phyloP scores from a whole-genome alignment of 2,113 vertebrate species.

The Rousettus leschenaultii region DNA sequence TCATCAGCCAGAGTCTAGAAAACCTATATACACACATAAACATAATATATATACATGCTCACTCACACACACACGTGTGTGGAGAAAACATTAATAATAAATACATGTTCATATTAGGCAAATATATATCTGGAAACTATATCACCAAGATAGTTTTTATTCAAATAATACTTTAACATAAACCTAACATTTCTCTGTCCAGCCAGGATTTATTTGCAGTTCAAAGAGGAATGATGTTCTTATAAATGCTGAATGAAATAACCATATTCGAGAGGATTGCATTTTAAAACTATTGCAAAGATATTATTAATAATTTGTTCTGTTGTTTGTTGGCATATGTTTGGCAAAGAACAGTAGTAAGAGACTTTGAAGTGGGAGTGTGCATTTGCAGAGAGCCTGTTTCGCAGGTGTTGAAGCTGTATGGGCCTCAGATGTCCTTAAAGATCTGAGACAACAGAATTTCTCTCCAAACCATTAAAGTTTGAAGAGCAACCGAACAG shows the following conservation, averaged over 20 bases:
- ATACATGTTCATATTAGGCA: neutral
- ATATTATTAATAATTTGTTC: constrained; percentile 78
- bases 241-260: neutral
- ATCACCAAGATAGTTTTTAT: neutral
- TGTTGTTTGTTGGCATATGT: constrained; percentile 75
- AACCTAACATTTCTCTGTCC: neutral
- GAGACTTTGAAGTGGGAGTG: constrained; percentile 80
- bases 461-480: constrained; percentile 84
- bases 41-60: rapidly evolving
- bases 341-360: constrained; percentile 75
- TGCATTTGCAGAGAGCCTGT: constrained; percentile 69
- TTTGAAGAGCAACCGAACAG: constrained; percentile 84
- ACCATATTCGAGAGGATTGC: neutral
- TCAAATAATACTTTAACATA: neutral
- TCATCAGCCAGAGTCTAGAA: neutral
- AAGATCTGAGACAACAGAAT: constrained; percentile 87
- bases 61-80: neutral
- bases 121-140: neutral
- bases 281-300: neutral
- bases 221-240: neutral
- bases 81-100: neutral
- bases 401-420: constrained; percentile 81
- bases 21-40: neutral
- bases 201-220: neutral
- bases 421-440: constrained; percentile 85